Evolutionary conservation across 2,113 vertebrate species (phyloP).

Genomic region (Tauraco erythrolophus): DNA sequence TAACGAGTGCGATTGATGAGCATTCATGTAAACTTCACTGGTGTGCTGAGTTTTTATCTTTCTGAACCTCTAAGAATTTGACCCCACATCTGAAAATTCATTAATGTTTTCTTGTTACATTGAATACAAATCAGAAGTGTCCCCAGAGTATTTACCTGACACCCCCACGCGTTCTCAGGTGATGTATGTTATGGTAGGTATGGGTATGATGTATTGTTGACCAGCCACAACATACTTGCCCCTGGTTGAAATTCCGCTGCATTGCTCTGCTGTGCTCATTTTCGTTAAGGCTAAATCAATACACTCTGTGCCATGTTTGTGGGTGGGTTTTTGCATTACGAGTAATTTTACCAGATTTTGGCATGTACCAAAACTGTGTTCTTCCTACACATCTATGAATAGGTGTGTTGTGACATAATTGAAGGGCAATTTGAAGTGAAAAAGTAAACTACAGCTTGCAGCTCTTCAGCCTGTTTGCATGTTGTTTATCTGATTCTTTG

Average conservation of each 20-base stretch:
- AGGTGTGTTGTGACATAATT: not conserved
- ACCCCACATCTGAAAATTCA: not conserved
- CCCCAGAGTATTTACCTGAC: not conserved
- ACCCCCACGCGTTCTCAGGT: not conserved
- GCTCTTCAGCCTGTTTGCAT: not conserved
- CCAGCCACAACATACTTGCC: not conserved
- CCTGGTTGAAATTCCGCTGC: not conserved
- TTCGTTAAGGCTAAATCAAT: not conserved
- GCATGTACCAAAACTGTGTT: not conserved
- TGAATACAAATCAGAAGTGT: not conserved
- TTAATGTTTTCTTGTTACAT: not conserved
- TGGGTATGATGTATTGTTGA: not conserved
- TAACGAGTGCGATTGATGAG: not conserved
- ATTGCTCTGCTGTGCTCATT: not conserved
- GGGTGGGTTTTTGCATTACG: not conserved
- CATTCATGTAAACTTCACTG: not conserved
- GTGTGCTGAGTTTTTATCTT: not conserved
- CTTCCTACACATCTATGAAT: not conserved
- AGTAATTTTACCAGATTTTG: not conserved
- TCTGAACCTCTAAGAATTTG: not conserved
- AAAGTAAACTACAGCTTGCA: not conserved
- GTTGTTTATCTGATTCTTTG: not conserved
- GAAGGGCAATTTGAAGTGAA: not conserved
- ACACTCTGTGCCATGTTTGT: not conserved
- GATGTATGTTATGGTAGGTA: not conserved